Evolutionary conservation across 2,797 vertebrate species (phyloP).

Genomic region (Phataginus tricuspis): DNA sequence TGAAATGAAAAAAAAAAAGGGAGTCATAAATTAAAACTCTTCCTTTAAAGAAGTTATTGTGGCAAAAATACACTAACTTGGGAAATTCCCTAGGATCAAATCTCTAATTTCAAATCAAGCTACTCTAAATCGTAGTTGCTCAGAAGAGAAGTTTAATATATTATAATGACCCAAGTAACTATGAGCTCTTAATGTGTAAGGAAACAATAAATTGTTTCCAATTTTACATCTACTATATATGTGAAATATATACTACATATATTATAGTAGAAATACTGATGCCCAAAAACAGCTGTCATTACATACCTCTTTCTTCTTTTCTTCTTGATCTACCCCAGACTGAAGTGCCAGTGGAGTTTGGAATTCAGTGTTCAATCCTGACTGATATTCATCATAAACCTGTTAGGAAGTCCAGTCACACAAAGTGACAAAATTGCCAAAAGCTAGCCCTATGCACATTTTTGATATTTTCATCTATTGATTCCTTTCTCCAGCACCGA

Average conservation of each 20-base stretch:
- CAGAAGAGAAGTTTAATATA: constrained; percentile 31
- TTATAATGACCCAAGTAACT: constrained; percentile 9
- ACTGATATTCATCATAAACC: constrained; percentile 74
- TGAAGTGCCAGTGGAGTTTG: constrained; percentile 81
- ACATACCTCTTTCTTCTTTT: constrained; percentile 90
- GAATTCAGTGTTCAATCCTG: constrained; percentile 55
- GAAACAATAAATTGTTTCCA: background rate
- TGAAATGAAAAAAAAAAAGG: background rate
- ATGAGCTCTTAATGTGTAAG: constrained; percentile 1
- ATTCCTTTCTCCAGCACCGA: constrained; percentile 36
- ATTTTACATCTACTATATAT: background rate
- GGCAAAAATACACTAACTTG: background rate
- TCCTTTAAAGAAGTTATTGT: background rate
- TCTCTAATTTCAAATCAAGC: constrained; percentile 6
- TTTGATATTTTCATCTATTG: constrained; percentile 5
- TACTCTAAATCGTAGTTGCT: background rate
- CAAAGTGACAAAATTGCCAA: constrained; percentile 7
- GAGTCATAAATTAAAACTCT: constrained; percentile 15
- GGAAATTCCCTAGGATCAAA: constrained; percentile 46
- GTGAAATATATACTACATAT: too few relatives aligned
- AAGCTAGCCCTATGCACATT: background rate
- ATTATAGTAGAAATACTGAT: background rate
- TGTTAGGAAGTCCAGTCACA: constrained; percentile 75
- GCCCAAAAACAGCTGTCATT: background rate
- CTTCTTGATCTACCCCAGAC: constrained; percentile 89